A percentile compares a stretch with the other conserved stretches of the same genome.
Evolutionary conservation across 2,113 vertebrate genomes (phyloP).

Genomic region (Carettochelys insculpta): DNA sequence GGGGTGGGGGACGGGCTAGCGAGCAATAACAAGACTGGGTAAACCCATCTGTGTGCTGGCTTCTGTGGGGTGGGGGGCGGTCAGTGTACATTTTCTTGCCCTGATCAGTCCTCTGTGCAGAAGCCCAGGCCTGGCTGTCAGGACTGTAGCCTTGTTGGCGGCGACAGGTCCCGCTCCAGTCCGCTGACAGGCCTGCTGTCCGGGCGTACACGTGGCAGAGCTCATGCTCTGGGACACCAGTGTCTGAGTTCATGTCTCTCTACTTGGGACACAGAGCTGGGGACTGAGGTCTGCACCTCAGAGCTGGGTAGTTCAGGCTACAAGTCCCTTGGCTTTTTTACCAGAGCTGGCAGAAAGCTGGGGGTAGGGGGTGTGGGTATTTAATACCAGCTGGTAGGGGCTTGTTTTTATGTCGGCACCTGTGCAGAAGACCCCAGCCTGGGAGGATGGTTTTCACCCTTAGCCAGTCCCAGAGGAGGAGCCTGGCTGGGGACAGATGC

Average conservation of each 20-base stretch:
- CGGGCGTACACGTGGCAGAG: neutral
- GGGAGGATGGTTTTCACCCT: neutral
- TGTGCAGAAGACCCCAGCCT: neutral
- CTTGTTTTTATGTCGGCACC: slow-evolving; percentile 7
- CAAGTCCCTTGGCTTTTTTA: neutral
- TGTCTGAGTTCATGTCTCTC: accelerated
- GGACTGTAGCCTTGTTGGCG: neutral
- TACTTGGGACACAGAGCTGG: neutral
- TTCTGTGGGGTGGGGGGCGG: too few species aligned
- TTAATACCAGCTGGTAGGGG: neutral
- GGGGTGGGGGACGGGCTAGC: neutral
- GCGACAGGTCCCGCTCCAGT: neutral
- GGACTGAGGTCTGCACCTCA: too few species aligned
- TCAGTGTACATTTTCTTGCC: too few species aligned
- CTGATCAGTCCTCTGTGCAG: neutral
- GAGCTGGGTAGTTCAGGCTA: neutral
- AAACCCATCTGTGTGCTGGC: neutral
- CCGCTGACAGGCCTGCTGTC: neutral
- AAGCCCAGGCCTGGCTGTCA: neutral
- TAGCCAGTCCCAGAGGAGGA: neutral
- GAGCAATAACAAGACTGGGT: neutral
- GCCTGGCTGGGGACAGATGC: slow-evolving; percentile 41
- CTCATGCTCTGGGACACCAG: neutral
- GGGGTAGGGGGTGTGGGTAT: neutral
- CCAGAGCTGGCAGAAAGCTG: neutral